phyloP scores from a whole-genome alignment of 2,797 vertebrate genomes.

The Aeoliscus strigatus region DNA sequence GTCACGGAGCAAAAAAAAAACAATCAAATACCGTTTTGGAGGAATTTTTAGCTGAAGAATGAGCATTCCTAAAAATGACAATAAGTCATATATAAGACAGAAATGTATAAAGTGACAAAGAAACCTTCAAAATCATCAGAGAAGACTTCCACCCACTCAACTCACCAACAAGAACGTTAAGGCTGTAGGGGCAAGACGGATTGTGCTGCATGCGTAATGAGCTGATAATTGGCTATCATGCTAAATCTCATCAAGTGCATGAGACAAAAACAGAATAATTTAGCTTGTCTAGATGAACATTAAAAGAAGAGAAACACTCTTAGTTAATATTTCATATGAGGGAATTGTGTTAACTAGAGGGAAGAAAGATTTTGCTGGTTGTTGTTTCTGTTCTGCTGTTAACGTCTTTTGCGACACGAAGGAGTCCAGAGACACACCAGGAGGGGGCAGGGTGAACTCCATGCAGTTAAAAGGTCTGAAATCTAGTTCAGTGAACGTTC shows the following conservation, averaged over 20 bases:
- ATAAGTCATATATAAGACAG: background rate
- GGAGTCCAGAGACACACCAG: conserved; percentile 7
- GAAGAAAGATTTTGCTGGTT: conserved; percentile 4
- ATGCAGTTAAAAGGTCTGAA: too few relatives aligned
- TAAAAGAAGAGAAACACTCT: conserved; percentile 40
- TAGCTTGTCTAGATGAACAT: conserved; percentile 36
- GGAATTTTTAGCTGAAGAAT: too few relatives aligned
- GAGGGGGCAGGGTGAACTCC: conserved; percentile 1
- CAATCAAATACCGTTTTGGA: too few relatives aligned
- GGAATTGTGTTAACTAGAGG: conserved; percentile 15
- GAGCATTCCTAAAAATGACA: conserved; percentile 7
- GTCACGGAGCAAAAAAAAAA: too few relatives aligned
- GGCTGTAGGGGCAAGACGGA: conserved; percentile 33
- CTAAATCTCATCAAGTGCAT: conserved; percentile 43
- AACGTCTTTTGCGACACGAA: conserved; percentile 13
- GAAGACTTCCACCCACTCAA: conserved; percentile 52
- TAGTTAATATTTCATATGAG: conserved; percentile 51
- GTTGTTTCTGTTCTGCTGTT: conserved; percentile 27
- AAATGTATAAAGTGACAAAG: conserved; percentile 33
- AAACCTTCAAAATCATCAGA: conserved; percentile 26
- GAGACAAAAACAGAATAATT: conserved; percentile 54
- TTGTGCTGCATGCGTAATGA: conserved; percentile 42
- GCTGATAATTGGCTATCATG: conserved; percentile 53
- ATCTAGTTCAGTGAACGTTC: too few relatives aligned
- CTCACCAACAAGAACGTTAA: conserved; percentile 38